Conservation (phyloP, 2,113 vertebrate genomes). For the Spea bombifrons region DNA sequence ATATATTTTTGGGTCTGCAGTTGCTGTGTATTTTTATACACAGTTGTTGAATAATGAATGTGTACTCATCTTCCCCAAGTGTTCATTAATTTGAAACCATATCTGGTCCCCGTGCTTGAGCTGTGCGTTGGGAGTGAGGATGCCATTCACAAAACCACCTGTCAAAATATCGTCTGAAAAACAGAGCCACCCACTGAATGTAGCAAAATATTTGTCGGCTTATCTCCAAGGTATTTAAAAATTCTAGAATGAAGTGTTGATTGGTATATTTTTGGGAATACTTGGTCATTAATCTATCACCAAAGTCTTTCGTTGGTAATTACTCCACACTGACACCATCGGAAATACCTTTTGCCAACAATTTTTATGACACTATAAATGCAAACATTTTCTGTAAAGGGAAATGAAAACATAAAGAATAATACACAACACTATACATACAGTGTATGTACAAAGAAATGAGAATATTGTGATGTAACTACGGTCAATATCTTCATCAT, state of each 20-base stretch:
- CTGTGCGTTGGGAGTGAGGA: constrained; percentile 19
- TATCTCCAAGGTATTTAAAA: constrained; percentile 46
- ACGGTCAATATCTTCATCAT: too few species aligned
- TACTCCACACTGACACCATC: constrained; percentile 2
- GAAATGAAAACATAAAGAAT: too few species aligned
- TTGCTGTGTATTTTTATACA: constrained; percentile 40
- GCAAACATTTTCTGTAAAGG: too few species aligned
- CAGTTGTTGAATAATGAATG: constrained; percentile 28
- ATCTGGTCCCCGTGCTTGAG: constrained; percentile 34
- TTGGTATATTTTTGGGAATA: constrained; percentile 47
- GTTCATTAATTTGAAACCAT: constrained; percentile 48
- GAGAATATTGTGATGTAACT: too few species aligned
- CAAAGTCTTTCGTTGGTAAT: constrained; percentile 15
- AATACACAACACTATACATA: too few species aligned
- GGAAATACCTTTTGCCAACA: neutral
- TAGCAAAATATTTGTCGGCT: constrained; percentile 43
- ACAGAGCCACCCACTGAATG: constrained; percentile 24
- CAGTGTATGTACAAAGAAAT: too few species aligned
- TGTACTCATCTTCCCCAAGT: constrained; percentile 33
- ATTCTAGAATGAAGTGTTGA: constrained; percentile 38
- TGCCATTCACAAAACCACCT: constrained; percentile 32
- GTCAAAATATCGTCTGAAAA: constrained; percentile 41
- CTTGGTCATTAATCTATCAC: constrained; percentile 40
- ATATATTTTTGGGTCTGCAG: constrained; percentile 1
- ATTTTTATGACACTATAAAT: constrained; percentile 1